Percentiles rank a stretch among this genome's conserved stretches.
These are phyloP conservation scores for Rafetus swinhoei DNA, from an alignment of 2,113 vertebrate species.

Conservation along the genomic window DNA sequence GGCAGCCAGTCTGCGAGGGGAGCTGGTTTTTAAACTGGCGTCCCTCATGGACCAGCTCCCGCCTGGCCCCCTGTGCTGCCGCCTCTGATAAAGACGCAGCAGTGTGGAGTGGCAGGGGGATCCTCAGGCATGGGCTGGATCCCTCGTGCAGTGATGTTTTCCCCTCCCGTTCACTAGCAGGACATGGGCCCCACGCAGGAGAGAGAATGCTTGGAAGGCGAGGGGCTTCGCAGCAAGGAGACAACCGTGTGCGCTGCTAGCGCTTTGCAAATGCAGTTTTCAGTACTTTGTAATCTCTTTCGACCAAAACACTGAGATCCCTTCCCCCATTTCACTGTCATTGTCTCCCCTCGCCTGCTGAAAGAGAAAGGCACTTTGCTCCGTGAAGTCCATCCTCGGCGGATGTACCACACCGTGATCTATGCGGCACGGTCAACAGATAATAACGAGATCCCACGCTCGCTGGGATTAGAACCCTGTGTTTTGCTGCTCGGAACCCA, in stretches of 20 bases:
- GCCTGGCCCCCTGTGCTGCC: no score
- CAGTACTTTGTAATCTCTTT: neutral
- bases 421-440: fast-evolving
- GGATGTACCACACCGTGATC: neutral
- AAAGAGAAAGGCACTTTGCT: neutral
- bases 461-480: neutral
- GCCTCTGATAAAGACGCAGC: no score
- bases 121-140: no score
- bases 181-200: neutral
- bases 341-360: neutral
- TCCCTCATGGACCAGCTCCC: no score
- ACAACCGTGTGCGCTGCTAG: neutral
- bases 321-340: neutral
- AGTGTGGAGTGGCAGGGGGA: no score
- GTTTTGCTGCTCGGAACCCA: neutral
- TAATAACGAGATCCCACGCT: no score
- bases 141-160: no score
- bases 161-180: neutral
- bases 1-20: no score
- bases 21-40: no score
- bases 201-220: neutral
- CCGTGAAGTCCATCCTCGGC: neutral
- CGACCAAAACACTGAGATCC: neutral
- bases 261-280: neutral
- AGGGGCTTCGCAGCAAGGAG: neutral